Conservation (phyloP, 2,113 vertebrate species). For the Orientallactaga bullata region DNA sequence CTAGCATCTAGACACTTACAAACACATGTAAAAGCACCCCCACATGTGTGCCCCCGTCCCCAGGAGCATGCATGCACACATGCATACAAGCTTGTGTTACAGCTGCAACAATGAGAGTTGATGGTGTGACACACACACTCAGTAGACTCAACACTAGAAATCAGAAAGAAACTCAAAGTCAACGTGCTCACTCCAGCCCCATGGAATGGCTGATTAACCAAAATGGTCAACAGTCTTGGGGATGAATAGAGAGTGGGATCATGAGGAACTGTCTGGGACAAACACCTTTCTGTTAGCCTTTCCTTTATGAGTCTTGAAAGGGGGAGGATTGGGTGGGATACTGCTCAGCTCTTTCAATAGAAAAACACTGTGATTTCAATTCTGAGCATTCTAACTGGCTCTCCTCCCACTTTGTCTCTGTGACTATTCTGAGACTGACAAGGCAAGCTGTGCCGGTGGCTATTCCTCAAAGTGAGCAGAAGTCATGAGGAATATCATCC, state of each 20-base stretch:
- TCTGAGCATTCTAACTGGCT: fast-evolving
- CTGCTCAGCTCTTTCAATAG: neutral
- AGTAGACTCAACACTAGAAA: neutral
- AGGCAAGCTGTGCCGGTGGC: neutral
- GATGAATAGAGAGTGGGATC: neutral
- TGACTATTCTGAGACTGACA: neutral
- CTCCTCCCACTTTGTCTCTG: neutral
- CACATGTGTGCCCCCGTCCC: too few relatives aligned
- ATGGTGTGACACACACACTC: neutral
- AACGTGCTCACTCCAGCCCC: neutral
- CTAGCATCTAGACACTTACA: too few relatives aligned
- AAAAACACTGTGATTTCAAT: too few relatives aligned
- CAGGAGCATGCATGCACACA: too few relatives aligned
- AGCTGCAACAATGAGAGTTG: neutral
- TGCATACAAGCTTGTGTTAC: too few relatives aligned
- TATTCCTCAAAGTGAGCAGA: neutral
- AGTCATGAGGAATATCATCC: neutral
- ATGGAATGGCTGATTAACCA: neutral
- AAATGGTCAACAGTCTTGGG: neutral
- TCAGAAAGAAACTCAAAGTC: too few relatives aligned
- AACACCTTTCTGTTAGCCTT: neutral
- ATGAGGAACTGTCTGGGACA: neutral
- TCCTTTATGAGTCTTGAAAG: neutral
- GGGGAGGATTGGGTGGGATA: neutral
- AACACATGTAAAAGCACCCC: too few relatives aligned